Conservation (phyloP, 2,113 vertebrate genomes). For the Dicerorhinus sumatrensis region DNA sequence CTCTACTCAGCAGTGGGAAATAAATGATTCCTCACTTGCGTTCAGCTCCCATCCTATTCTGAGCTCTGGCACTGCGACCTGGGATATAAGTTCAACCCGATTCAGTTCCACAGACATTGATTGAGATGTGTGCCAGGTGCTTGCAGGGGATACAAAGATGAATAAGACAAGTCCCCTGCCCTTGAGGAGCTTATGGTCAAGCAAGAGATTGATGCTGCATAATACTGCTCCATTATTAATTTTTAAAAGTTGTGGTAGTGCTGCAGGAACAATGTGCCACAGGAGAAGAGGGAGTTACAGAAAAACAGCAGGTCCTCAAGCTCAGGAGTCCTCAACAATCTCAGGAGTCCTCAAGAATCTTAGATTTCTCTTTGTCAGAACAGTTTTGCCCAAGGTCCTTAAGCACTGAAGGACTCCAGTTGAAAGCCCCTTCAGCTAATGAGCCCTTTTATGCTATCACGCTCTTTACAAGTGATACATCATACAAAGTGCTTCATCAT, state of each 20-base stretch:
- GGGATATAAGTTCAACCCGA: conserved; percentile 42
- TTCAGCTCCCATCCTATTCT: conserved; percentile 39
- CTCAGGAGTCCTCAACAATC: conserved; percentile 10
- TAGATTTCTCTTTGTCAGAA: conserved; percentile 64
- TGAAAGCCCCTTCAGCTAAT: conserved; percentile 63
- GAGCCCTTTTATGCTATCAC: conserved; percentile 52
- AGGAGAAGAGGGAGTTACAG: neutral
- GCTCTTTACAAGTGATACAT: conserved; percentile 44
- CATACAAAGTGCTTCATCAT: conserved; percentile 35
- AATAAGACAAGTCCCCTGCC: conserved; percentile 63
- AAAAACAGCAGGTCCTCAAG: neutral
- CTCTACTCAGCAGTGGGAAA: neutral
- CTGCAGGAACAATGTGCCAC: neutral
- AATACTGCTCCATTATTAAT: conserved; percentile 58
- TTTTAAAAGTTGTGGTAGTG: conserved; percentile 46
- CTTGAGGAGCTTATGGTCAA: conserved; percentile 71
- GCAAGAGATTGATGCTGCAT: conserved; percentile 64
- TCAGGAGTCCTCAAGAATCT: conserved; percentile 32
- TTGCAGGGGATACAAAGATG: conserved; percentile 60
- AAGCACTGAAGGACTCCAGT: conserved; percentile 7
- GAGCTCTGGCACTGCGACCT: conserved; percentile 22
- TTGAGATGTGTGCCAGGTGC: conserved; percentile 44
- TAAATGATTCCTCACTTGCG: conserved; percentile 34
- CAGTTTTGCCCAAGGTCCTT: conserved; percentile 62
- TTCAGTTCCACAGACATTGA: conserved; percentile 55